phyloP scores from a whole-genome alignment of 2,888 invertebrate genomes.

The Mythimna pallens region DNA sequence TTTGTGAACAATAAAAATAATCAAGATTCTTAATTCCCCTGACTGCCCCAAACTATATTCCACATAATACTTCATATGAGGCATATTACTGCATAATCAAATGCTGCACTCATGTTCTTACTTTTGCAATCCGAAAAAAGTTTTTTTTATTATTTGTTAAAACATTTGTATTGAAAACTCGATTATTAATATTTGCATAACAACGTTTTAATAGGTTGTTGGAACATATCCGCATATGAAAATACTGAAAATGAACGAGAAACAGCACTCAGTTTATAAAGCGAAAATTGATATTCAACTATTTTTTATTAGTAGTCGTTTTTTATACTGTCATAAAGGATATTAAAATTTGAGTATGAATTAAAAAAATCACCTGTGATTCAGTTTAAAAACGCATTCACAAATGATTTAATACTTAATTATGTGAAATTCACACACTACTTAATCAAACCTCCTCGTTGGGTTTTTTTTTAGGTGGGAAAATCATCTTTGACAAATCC shows the following conservation, averaged over 20 bases:
- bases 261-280: background rate
- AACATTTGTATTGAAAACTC: conserved; percentile 1
- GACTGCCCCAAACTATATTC: background rate
- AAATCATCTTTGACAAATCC: no score
- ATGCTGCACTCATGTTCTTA: no score
- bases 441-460: no score
- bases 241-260: conserved; percentile 10
- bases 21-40: background rate
- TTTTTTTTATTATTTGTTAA: background rate
- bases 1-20: background rate
- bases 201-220: background rate
- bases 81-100: background rate
- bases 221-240: conserved; percentile 2
- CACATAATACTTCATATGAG: background rate
- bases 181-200: conserved; percentile 14
- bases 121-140: conserved; percentile 1
- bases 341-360: no score
- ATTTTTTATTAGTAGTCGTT: background rate
- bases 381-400: no score
- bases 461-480: no score
- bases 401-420: no score
- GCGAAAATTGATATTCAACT: conserved; percentile 1
- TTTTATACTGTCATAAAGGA: no score
- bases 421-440: no score
- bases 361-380: no score